Base-by-base conservation (phyloP, 2,888 invertebrate genomes). In the Luffia ferchaultella region DNA sequence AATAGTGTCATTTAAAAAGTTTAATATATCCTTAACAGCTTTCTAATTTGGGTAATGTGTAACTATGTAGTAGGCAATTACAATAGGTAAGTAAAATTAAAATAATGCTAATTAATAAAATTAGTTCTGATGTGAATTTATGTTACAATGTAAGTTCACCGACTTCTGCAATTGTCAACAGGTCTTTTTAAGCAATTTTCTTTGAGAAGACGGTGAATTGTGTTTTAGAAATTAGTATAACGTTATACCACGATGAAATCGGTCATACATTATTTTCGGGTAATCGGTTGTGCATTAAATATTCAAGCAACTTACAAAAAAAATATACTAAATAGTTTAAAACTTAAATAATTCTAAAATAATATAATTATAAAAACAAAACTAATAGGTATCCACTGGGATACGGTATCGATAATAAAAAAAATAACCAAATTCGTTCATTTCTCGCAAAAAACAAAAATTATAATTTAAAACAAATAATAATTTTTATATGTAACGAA, bases 21-120 rank as follows among this genome's bases (percentile, higher is more conserved):
- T 74, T 70, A 74, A 73, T 67, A 73, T 72, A 65, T 73, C 71
- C 72, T 69, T 50, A 65, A 71, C 69, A 76, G 73, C 71, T 73
- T 73, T 73, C 62, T 64, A 65, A 71, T 69, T 50, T 69, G 66
- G 66, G 73, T 74, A 75, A 80, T 82, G 83, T 83, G 83, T 82
- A 82, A 75, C 80, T 82, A 82, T 83, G 83, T 82, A 82, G 82
- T 73, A 79, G 80, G 82, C 74, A 67, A 73, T 75, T 75, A 76
- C 70, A 20, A 19, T 51, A 30, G 3, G 30, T 15, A 49, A 18
- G 17, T 42, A 16, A 42, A 49, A 49, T 15, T 19, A 49, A 49
- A 49, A n/a, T 30, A 20, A 16, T 30, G 43, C n/a, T 16, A 15
- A 30, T 46, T 30, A 30, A 30, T 30, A 30, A 30, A 3, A 30